phyloP scores from a whole-genome alignment of 2,113 vertebrate species.

The Pogona vitticeps region DNA sequence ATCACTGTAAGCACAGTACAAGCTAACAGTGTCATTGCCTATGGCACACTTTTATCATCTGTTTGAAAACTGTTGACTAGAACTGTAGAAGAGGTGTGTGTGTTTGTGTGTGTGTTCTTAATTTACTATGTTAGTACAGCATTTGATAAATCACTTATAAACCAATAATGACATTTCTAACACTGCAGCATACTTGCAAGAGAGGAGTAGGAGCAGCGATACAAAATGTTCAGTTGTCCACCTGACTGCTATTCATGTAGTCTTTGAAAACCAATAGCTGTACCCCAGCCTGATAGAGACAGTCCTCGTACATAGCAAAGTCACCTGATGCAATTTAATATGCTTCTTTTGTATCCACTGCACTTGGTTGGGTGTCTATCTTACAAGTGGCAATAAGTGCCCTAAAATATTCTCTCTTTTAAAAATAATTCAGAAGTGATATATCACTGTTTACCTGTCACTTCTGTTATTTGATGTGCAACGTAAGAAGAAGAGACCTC shows the following conservation, averaged over 20 bases:
- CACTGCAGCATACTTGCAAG: not conserved
- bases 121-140: too few species aligned
- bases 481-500: too few species aligned
- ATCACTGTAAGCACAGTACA: not conserved
- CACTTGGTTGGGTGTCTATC: too few species aligned
- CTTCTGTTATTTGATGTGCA: too few species aligned
- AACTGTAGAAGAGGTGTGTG: not conserved
- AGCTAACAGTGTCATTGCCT: too few species aligned
- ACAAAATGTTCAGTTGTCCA: not conserved
- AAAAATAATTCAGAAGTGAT: too few species aligned
- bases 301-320: not conserved
- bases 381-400: too few species aligned
- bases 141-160: not conserved
- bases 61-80: not conserved
- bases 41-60: not conserved
- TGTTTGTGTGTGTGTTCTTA: not conserved
- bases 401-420: too few species aligned
- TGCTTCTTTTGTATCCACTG: not conserved
- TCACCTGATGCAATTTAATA: not conserved
- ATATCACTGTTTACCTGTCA: too few species aligned
- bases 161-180: not conserved
- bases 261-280: not conserved
- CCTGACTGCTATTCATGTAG: not conserved
- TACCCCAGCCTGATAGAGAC: not conserved
- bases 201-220: not conserved